Evolutionary conservation across 2,797 vertebrate genomes (phyloP), one percentile per base, ranked within the genome.

Genomic region (Phylloscopus collybita): DNA sequence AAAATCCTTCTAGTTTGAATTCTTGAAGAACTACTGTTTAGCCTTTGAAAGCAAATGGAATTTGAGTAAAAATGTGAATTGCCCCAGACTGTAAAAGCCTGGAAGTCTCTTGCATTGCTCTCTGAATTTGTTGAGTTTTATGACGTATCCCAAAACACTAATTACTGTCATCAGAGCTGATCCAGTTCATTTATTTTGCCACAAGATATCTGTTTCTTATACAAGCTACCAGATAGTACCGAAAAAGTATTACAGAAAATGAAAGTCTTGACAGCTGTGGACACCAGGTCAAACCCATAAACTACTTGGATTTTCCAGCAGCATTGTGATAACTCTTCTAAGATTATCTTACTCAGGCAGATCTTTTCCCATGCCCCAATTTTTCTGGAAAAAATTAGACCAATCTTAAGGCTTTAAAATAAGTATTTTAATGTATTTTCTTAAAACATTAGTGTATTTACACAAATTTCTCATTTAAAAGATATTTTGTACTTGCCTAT

Each of bases 401-500:
- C 47, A 92, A 40, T 73, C 22, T 9, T 56, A 61, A 47, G 45
- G 36, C 49, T 81, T 83, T 32, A 80, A 75, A 92, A 78, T 59
- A 57, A 4, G 23, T 75, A 59, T 36, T 88, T 87, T 80, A 90
- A 78, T 92, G 5, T 64, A 15, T 81, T 91, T 83, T 65, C 25
- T 0, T 21, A 65, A 86, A 95, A 50, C 54, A 38, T 83, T 95
- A 95, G 89, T 94, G 93, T 90, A 96, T 92, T 91, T 96, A 91
- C 93, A 96, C 26, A 62, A 38, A 44, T 64, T 64, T 79, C 4
- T 79, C 3, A 13, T 62, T 50, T 61, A 1, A 70, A 86, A 86
- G 76, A 56, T 64, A 30, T 17, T 56, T 92, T 81, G 17, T 51
- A 9, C 44, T 59, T 91, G 78, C 32, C 22, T 74, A 3, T 56